phyloP scores from a whole-genome alignment of 2,113 vertebrate genomes.

The Pelusios castaneus region DNA sequence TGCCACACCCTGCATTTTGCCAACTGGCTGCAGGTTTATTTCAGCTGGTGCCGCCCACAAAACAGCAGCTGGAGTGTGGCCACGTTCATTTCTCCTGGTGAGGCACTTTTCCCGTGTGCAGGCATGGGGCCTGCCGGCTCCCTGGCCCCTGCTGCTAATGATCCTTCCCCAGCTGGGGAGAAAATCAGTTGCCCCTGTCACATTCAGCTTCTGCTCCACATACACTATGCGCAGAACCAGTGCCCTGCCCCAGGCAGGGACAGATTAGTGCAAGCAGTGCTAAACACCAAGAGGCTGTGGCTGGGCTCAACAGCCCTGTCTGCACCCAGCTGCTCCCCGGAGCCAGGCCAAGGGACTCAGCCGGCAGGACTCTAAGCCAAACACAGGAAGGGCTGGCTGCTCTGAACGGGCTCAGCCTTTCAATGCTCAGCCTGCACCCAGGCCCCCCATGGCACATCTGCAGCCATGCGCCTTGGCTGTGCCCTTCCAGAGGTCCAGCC shows the following conservation, averaged over 20 bases:
- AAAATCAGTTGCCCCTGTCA: slow-evolving; percentile 72
- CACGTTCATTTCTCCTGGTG: slow-evolving; percentile 48
- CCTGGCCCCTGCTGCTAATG: slow-evolving; percentile 54
- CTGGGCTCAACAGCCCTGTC: not conserved
- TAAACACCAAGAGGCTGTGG: no score
- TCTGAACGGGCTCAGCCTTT: not conserved
- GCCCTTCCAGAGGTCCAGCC: not conserved
- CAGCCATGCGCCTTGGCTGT: not conserved
- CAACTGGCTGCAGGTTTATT: slow-evolving; percentile 31
- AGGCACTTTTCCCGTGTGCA: not conserved
- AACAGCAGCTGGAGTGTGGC: slow-evolving; percentile 44
- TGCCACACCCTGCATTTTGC: not conserved
- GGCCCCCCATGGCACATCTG: not conserved
- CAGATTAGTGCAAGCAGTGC: not conserved
- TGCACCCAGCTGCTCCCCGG: accelerated
- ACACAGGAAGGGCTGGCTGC: accelerated
- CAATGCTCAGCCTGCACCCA: not conserved
- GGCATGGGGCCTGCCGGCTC: not conserved
- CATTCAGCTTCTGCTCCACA: slow-evolving; percentile 55
- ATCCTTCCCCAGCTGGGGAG: slow-evolving; percentile 71
- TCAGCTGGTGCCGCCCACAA: slow-evolving; percentile 28
- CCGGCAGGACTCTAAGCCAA: accelerated
- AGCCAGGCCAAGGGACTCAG: not conserved
- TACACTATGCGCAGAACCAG: slow-evolving; percentile 15
- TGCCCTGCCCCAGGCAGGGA: not conserved